Base-by-base conservation (phyloP, 2,888 invertebrate species). In the Drosophila merina region DNA sequence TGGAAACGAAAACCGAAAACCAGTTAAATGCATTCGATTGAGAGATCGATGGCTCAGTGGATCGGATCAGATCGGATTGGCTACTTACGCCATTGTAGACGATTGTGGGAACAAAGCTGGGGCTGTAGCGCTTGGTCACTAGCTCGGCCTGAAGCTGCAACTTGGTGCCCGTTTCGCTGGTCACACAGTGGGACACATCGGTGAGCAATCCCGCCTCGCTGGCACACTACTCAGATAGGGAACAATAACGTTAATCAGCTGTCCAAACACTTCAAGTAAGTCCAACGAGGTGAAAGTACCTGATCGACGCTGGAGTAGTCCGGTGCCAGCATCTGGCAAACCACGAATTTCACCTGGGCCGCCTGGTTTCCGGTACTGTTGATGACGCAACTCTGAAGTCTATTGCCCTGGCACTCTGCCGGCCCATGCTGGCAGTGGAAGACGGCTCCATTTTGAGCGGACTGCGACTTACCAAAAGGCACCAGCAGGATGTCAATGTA, bases 371-470 rank as follows among this genome's bases (percentile, higher is more conserved):
- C 71, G 78, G 92, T 82, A 63, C 79, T 84, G 36, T 90, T 84
- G 54, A 95, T 86, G 3, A 93, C 92, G 85, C 95, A 95, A 45
- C 94, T 94, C 84, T 95, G 94, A 38, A 94, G 91, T 58, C 93
- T 91, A 83, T 95, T 95, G 3, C 94, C 94, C 47, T 91, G 88
- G 72, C 95, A 95, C 86, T 95, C 95, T 0, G 90, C 75, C 0
- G 93, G 92, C 0, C 95, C 95, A 81, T 95, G 95, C 89, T 95
- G 95, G 81, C 95, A 95, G 67, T 90, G 86, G 76, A 94, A 94
- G 0, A 92, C 89, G 25, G 85, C 86, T 31, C 92, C 89, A 7
- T 92, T 92, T 8, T 88, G 73, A 45, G 77, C 57, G 4, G 91
- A 91, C 89, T 91, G 86, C 7, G 94, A 93, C 90, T 95, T 95